Evolutionary conservation across 2,797 vertebrate genomes (phyloP).

Genomic region (Spondyliosoma cantharus): DNA sequence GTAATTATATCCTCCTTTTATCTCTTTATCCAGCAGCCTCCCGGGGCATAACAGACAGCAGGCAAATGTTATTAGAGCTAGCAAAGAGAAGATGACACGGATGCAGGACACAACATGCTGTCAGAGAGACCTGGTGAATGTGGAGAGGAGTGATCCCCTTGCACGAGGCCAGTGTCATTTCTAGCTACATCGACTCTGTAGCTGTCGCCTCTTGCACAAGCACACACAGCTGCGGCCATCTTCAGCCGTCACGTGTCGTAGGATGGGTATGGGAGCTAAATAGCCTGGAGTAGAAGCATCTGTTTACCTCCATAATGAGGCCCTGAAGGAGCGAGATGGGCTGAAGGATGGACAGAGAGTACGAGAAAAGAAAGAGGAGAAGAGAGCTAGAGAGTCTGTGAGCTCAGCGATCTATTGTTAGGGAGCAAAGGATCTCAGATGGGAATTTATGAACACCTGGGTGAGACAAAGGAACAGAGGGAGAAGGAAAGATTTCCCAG

Average conservation of each 20-base stretch:
- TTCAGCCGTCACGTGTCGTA: slow-evolving; percentile 39
- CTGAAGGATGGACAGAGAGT: slow-evolving; percentile 2
- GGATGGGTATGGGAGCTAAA: slow-evolving; percentile 35
- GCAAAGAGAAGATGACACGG: slow-evolving; percentile 37
- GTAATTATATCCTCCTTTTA: slow-evolving; percentile 65
- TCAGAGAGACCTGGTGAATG: slow-evolving; percentile 44
- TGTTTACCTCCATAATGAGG: slow-evolving; percentile 54
- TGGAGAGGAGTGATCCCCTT: slow-evolving; percentile 8
- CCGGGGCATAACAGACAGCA: slow-evolving; percentile 29
- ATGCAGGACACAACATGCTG: slow-evolving; percentile 26
- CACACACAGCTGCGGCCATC: slow-evolving; percentile 37
- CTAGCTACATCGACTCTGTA: slow-evolving; percentile 7
- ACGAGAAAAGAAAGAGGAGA: neutral
- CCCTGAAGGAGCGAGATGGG: slow-evolving; percentile 35
- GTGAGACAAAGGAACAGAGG: neutral
- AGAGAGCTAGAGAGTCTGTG: neutral
- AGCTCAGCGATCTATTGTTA: neutral
- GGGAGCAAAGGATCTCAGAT: neutral
- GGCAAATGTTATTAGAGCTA: slow-evolving; percentile 59
- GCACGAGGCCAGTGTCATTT: slow-evolving; percentile 35
- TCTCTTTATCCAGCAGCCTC: slow-evolving; percentile 57
- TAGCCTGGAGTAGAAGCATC: slow-evolving; percentile 44
- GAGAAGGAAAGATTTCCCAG: neutral
- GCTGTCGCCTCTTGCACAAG: slow-evolving; percentile 18
- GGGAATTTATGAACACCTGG: slow-evolving; percentile 13